phyloP scores from a whole-genome alignment of 2,888 invertebrate genomes.

The Lottia scabra region DNA sequence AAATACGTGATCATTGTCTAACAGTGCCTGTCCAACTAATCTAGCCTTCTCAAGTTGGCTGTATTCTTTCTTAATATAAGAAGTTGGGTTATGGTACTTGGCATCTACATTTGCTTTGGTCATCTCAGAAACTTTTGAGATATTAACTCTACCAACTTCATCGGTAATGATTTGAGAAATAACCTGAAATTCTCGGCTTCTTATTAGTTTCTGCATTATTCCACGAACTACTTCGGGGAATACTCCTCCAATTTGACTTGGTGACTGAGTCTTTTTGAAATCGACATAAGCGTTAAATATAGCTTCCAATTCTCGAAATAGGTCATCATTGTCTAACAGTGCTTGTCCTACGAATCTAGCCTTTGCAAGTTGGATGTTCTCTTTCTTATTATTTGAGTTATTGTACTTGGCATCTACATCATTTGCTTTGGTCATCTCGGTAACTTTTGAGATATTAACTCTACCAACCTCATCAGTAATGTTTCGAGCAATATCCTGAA shows the following conservation, averaged over 20 bases:
- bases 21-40: background rate
- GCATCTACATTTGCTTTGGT: background rate
- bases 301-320: background rate
- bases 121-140: background rate
- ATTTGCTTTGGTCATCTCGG: background rate
- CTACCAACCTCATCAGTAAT: slow-evolving; percentile 21
- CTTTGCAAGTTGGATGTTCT: background rate
- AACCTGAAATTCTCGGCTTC: slow-evolving; percentile 14
- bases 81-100: background rate
- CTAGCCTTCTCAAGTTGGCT: background rate
- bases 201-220: slow-evolving; percentile 15
- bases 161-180: slow-evolving; percentile 17
- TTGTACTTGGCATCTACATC: background rate
- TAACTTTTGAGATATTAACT: slow-evolving; percentile 17
- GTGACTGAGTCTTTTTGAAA: background rate
- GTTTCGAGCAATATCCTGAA: slow-evolving; percentile 12
- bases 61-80: background rate
- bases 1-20: background rate
- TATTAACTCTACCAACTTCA: slow-evolving; percentile 24
- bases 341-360: background rate
- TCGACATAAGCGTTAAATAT: background rate
- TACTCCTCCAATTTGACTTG: background rate
- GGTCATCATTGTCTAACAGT: background rate
- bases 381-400: background rate
- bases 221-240: slow-evolving; percentile 9